These are phyloP conservation scores for Sinella curviseta DNA, from an alignment of 1,140 invertebrate genomes.

Conservation along the genomic window DNA sequence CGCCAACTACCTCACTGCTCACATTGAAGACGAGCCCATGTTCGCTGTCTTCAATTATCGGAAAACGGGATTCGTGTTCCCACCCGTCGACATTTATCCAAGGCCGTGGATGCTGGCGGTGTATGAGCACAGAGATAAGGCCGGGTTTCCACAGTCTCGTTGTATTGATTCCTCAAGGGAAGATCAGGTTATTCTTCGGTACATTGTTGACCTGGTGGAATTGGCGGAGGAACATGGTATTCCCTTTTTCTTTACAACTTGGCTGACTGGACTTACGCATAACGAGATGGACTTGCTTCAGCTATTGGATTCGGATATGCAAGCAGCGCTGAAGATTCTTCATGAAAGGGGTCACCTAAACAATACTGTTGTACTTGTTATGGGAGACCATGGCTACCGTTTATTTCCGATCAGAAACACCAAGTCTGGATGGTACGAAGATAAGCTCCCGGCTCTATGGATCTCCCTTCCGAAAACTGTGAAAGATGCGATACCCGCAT, in stretches of 20 bases:
- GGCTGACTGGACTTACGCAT: slow-evolving; percentile 38
- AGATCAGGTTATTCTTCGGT: slow-evolving; percentile 33
- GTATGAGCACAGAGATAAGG: not conserved
- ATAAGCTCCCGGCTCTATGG: slow-evolving; percentile 61
- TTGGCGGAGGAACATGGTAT: not conserved
- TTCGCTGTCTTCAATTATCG: slow-evolving; percentile 28
- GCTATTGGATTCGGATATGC: too few relatives aligned
- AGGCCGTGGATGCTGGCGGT: not conserved
- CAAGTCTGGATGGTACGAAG: slow-evolving; percentile 61
- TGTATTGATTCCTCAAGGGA: not conserved
- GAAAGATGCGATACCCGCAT: slow-evolving; percentile 52
- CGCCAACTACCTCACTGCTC: slow-evolving; percentile 24
- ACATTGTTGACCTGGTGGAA: slow-evolving; percentile 29
- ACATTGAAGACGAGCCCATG: slow-evolving; percentile 21
- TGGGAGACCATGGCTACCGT: slow-evolving; percentile 63
- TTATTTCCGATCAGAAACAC: slow-evolving; percentile 55
- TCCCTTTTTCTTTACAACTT: slow-evolving; percentile 34
- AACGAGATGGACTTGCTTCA: not conserved
- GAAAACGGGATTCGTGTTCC: slow-evolving; percentile 20
- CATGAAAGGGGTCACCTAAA: not conserved
- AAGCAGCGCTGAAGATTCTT: too few relatives aligned
- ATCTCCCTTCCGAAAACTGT: slow-evolving; percentile 58
- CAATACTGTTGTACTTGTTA: slow-evolving; percentile 59
- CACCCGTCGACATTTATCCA: not conserved
- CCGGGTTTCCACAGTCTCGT: too few relatives aligned